These are phyloP conservation scores for Gonatopus flavifemur DNA, from an alignment of 1,140 invertebrate species.

Conservation along the genomic window DNA sequence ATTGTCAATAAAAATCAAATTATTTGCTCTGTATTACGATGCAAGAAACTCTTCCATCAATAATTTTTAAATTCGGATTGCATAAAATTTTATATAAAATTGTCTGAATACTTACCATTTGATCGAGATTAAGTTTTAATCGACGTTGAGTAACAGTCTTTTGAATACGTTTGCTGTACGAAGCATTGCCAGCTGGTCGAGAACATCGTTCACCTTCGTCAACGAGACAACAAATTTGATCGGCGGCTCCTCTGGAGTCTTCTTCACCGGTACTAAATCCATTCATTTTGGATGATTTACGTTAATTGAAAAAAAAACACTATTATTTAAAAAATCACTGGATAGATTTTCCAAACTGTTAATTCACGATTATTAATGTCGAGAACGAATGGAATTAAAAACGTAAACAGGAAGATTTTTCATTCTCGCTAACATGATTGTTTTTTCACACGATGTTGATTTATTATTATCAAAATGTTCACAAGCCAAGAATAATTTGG, in stretches of 20 bases:
- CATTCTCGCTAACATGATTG: no score
- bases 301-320: no score
- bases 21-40: background rate
- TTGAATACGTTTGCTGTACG: slow-evolving; percentile 95
- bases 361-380: no score
- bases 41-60: background rate
- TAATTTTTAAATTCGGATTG: no score
- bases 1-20: slow-evolving; percentile 7
- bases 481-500: no score
- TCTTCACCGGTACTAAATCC: slow-evolving; percentile 89
- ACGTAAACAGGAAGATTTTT: no score
- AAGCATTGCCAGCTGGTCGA: slow-evolving; percentile 89
- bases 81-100: background rate
- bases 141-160: slow-evolving; percentile 92
- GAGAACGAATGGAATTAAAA: no score
- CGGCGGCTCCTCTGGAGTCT: slow-evolving; percentile 78
- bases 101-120: slow-evolving; percentile 63
- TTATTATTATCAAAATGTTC: no score
- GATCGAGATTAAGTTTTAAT: slow-evolving; percentile 86
- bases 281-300: slow-evolving; percentile 63
- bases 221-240: slow-evolving; percentile 92
- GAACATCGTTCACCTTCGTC: slow-evolving; percentile 86
- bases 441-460: no score
- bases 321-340: no score
- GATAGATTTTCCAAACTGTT: no score